A percentile compares a stretch with the other conserved stretches of the same genome.
phyloP scores from a whole-genome alignment of 2,797 vertebrate genomes.

The Pelobates cultripes region DNA sequence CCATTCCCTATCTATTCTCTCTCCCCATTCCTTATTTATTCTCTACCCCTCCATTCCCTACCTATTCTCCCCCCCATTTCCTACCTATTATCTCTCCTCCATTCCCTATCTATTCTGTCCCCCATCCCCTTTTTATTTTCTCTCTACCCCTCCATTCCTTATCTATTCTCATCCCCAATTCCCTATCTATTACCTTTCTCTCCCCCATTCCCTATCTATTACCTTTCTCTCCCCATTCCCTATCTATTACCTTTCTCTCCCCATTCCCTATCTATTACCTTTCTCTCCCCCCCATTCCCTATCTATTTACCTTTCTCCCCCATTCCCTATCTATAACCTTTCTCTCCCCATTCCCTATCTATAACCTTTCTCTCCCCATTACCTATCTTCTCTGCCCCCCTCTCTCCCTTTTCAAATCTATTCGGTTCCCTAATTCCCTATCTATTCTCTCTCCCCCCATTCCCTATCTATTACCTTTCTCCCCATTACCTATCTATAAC shows the following conservation, averaged over 20 bases:
- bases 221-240: background rate
- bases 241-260: background rate
- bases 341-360: background rate
- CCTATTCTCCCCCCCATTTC: too few relatives aligned
- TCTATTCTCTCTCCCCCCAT: background rate
- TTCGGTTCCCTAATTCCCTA: too few relatives aligned
- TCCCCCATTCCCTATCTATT: background rate
- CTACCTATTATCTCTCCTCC: background rate
- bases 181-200: background rate
- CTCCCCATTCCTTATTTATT: background rate
- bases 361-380: too few relatives aligned
- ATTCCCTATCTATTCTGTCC: too few relatives aligned
- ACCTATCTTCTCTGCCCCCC: background rate
- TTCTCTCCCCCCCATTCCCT: background rate
- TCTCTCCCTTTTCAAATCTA: too few relatives aligned
- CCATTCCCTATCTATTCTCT: background rate
- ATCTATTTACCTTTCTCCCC: background rate
- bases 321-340: too few relatives aligned
- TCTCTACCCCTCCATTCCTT: too few relatives aligned
- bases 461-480: background rate
- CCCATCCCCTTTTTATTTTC: background rate
- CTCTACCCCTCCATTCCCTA: too few relatives aligned
- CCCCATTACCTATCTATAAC: background rate
- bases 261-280: background rate
- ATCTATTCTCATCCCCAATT: too few relatives aligned